phyloP scores from a whole-genome alignment of 2,888 invertebrate species.

The Drosophila putrida region DNA sequence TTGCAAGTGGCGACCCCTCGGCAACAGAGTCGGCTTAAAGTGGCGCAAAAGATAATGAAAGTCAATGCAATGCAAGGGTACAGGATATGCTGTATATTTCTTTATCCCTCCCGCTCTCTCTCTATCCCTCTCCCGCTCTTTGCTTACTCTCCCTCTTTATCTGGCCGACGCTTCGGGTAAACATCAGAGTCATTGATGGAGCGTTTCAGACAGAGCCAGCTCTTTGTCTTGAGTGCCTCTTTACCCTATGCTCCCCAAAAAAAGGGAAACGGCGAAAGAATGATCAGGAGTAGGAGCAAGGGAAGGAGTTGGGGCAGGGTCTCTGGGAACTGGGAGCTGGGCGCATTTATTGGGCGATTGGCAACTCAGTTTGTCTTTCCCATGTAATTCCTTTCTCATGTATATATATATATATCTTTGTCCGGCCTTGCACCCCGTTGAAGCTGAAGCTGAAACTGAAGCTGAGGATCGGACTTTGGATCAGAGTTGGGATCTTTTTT shows the following conservation, averaged over 20 bases:
- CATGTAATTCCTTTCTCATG: slow-evolving; percentile 49
- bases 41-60: slow-evolving; percentile 79
- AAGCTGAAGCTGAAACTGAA: background rate
- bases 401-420: background rate
- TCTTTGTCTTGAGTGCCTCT: slow-evolving; percentile 50
- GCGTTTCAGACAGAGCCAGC: slow-evolving; percentile 51
- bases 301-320: background rate
- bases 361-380: slow-evolving; percentile 36
- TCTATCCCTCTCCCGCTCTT: background rate
- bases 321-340: slow-evolving; percentile 5
- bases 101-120: slow-evolving; percentile 8
- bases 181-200: slow-evolving; percentile 12
- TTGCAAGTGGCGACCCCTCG: slow-evolving; percentile 9
- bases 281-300: background rate
- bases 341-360: slow-evolving; percentile 16
- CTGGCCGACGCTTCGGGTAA: slow-evolving; percentile 5
- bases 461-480: slow-evolving; percentile 9
- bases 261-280: slow-evolving; percentile 13
- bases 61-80: slow-evolving; percentile 78
- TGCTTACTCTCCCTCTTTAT: slow-evolving; percentile 5
- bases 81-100: slow-evolving; percentile 64
- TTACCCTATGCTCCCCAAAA: slow-evolving; percentile 21
- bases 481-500: background rate
- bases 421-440: slow-evolving; percentile 45
- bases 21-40: slow-evolving; percentile 54